Evolutionary conservation across 1,140 invertebrate genomes (phyloP).

Genomic region (Sesamia nonagrioides): DNA sequence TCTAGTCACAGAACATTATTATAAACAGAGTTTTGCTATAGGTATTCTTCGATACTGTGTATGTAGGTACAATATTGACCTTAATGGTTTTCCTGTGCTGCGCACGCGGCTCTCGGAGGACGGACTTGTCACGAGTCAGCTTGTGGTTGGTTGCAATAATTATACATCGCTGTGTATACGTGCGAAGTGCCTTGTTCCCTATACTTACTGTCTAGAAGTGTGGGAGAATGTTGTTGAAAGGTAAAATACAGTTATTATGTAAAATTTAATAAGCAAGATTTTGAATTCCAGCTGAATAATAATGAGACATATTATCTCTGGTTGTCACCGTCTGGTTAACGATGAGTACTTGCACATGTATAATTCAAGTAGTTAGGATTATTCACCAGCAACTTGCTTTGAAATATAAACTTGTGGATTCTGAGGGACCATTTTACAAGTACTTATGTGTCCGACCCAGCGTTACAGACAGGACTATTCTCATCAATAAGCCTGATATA

Average conservation of each 20-base stretch:
- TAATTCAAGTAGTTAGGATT: no score
- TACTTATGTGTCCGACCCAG: no score
- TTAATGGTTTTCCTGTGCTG: conserved; percentile 51
- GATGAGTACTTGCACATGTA: no score
- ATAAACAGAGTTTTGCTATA: neutral
- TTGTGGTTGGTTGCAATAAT: conserved; percentile 35
- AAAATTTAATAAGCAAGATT: no score
- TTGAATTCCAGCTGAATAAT: no score
- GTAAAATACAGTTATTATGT: neutral
- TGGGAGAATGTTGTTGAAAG: neutral
- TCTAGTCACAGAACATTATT: neutral
- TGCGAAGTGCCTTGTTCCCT: neutral
- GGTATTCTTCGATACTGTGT: neutral
- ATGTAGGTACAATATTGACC: conserved; percentile 45
- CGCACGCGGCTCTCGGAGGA: conserved; percentile 50
- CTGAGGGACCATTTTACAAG: no score
- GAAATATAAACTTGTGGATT: no score
- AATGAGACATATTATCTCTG: no score
- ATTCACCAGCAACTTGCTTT: no score
- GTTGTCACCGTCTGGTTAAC: no score
- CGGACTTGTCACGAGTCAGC: conserved; percentile 59
- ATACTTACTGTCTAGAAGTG: neutral
- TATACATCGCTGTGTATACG: conserved; percentile 20
- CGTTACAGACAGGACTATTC: no score
- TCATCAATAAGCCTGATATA: no score